A percentile compares a stretch with the other conserved stretches of the same genome.
phyloP scores from a whole-genome alignment of 2,888 invertebrate species.

The Euproctis similis region DNA sequence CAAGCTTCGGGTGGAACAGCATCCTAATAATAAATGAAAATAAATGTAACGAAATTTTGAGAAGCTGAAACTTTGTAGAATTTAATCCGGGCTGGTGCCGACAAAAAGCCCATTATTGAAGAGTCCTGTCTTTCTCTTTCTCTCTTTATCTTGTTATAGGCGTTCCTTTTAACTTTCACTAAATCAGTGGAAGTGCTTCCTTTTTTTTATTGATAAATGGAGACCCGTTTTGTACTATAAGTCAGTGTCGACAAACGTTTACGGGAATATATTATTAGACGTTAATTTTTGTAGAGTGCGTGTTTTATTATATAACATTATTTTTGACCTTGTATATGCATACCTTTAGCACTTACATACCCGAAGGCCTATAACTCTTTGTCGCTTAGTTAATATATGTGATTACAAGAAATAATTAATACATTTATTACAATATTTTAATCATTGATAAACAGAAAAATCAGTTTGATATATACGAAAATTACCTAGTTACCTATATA shows the following conservation, averaged over 20 bases:
- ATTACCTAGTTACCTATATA: no score
- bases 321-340: no score
- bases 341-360: no score
- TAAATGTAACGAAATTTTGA: slow-evolving; percentile 30
- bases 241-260: slow-evolving; percentile 30
- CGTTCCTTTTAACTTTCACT: slow-evolving; percentile 57
- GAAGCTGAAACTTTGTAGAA: slow-evolving; percentile 42
- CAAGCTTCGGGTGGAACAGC: background rate
- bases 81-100: slow-evolving; percentile 49
- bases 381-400: no score
- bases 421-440: no score
- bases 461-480: no score
- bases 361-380: no score
- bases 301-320: background rate
- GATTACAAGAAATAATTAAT: no score
- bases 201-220: slow-evolving; percentile 45
- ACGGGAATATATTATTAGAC: slow-evolving; percentile 28
- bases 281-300: slow-evolving; percentile 6
- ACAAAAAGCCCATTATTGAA: slow-evolving; percentile 59
- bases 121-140: no score
- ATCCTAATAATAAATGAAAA: background rate
- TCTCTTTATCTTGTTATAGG: slow-evolving; percentile 59
- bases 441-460: no score
- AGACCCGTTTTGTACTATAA: slow-evolving; percentile 31
- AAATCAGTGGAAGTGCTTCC: no score